Conservation (phyloP, 2,888 invertebrate genomes). For the Ornithoptera alexandrae region DNA sequence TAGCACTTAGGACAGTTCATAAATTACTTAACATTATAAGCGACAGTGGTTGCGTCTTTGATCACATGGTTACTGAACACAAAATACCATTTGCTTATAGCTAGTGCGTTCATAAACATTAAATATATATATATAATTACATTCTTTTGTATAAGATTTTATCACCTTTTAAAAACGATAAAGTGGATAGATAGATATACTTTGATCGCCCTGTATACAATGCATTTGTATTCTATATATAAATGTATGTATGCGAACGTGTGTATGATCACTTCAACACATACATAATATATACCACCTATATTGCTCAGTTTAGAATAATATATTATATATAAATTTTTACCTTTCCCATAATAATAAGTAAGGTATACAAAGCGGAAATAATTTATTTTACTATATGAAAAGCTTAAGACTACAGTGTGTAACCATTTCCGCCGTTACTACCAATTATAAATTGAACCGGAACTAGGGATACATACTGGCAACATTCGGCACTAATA, state of each 20-base stretch:
- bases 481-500: constrained; percentile 51
- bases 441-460: constrained; percentile 22
- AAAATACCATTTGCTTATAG: constrained; percentile 57
- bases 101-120: constrained; percentile 26
- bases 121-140: constrained; percentile 31
- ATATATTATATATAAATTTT: constrained; percentile 31
- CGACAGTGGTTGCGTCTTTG: constrained; percentile 32
- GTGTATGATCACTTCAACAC: not conserved
- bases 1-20: not conserved
- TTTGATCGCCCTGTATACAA: constrained; percentile 59
- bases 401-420: constrained; percentile 51
- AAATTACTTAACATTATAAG: constrained; percentile 19
- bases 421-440: constrained; percentile 47
- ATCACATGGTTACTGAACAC: constrained; percentile 60
- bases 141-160: constrained; percentile 44
- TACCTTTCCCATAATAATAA: constrained; percentile 23
- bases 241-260: not conserved
- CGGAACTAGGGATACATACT: constrained; percentile 43
- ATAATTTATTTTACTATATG: constrained; percentile 47
- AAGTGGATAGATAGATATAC: constrained; percentile 43
- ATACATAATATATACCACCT: constrained; percentile 35
- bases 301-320: constrained; percentile 55
- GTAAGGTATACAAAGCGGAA: constrained; percentile 45
- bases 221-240: constrained; percentile 40
- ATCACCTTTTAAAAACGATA: constrained; percentile 45